Evolutionary conservation across 2,888 invertebrate genomes (phyloP).

Genomic region (Lasioglossum vierecki): DNA sequence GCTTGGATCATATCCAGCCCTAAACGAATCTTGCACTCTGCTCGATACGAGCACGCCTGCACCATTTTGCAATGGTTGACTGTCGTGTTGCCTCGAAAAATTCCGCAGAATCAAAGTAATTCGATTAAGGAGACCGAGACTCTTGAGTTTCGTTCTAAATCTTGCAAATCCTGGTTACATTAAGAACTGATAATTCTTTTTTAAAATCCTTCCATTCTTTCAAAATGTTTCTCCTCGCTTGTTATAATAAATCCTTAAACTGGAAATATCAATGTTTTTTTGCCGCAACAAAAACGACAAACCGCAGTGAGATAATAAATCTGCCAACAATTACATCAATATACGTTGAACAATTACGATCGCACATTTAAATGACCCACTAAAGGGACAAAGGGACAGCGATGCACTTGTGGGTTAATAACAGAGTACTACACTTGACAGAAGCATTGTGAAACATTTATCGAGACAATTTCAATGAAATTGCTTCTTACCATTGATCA

Average conservation of each 20-base stretch:
- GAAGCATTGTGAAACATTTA: neutral
- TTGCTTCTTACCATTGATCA: neutral
- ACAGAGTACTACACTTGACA: neutral
- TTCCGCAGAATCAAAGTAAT: neutral
- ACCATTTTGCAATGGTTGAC: neutral
- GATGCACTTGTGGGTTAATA: neutral
- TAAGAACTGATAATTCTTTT: no score
- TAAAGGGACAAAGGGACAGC: neutral
- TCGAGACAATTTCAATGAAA: conserved; percentile 3
- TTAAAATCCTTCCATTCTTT: no score
- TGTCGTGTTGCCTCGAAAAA: neutral
- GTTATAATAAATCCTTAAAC: neutral
- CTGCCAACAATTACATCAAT: neutral
- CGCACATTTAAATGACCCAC: neutral
- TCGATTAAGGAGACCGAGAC: neutral
- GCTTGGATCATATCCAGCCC: neutral
- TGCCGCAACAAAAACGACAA: neutral
- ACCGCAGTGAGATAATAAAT: neutral
- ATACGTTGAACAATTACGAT: neutral
- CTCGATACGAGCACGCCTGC: neutral
- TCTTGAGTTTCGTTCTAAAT: neutral
- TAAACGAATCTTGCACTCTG: neutral
- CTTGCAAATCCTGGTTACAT: neutral
- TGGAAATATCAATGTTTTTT: neutral
- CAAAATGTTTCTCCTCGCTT: neutral